A percentile compares a stretch with the other conserved stretches of the same genome.
These are phyloP conservation scores for Toxonevra muliebris DNA, from an alignment of 2,888 invertebrate species.

Conservation along the genomic window DNA sequence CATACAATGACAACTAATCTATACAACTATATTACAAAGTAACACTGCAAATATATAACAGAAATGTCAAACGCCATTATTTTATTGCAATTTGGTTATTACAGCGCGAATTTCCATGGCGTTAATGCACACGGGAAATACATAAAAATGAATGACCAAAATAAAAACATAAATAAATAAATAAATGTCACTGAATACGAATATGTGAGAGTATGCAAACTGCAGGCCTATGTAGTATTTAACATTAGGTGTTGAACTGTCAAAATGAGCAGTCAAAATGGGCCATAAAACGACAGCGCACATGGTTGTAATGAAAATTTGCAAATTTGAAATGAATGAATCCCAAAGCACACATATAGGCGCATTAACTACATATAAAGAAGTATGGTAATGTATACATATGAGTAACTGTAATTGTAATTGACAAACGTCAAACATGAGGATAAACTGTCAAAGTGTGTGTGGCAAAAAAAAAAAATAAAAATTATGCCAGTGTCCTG, in stretches of 20 bases:
- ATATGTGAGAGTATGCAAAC: slow-evolving; percentile 2
- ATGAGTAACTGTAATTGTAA: slow-evolving; percentile 24
- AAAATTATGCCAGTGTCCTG: too few relatives aligned
- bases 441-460: slow-evolving; percentile 40
- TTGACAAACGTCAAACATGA: slow-evolving; percentile 45
- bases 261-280: slow-evolving; percentile 41
- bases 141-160: slow-evolving; percentile 25
- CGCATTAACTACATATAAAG: too few relatives aligned
- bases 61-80: background rate
- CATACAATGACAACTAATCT: too few relatives aligned
- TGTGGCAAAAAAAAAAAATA: too few relatives aligned
- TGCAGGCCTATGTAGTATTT: background rate
- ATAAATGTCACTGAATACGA: too few relatives aligned
- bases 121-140: slow-evolving; percentile 28
- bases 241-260: slow-evolving; percentile 45
- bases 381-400: too few relatives aligned
- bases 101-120: slow-evolving; percentile 26
- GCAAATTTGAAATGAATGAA: slow-evolving; percentile 36
- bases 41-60: too few relatives aligned
- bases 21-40: too few relatives aligned
- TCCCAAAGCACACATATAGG: slow-evolving; percentile 21
- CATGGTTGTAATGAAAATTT: background rate
- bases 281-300: slow-evolving; percentile 38
- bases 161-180: slow-evolving; percentile 5
- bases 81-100: too few relatives aligned